These are phyloP conservation scores for Paratrypauchen microcephalus DNA, from an alignment of 2,797 vertebrate genomes.

Conservation along the genomic window DNA sequence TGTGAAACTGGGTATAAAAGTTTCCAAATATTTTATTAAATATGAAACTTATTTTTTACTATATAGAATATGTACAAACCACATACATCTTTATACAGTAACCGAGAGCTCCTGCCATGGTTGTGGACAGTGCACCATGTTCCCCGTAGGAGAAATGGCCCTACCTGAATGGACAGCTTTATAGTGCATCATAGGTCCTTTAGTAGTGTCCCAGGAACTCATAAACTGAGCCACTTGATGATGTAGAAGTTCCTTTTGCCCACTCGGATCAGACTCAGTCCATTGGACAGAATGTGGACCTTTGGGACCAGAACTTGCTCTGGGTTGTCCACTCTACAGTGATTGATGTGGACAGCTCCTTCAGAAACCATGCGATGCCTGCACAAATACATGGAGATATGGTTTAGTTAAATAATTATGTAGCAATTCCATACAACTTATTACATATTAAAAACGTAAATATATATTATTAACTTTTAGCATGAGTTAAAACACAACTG, in stretches of 20 bases:
- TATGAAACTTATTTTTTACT: constrained; percentile 47
- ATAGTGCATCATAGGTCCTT: constrained; percentile 22
- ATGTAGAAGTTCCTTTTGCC: constrained; percentile 94
- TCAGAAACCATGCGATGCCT: constrained; percentile 89
- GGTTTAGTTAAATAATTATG: not conserved
- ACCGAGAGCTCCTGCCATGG: not conserved
- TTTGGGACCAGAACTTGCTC: constrained; percentile 87
- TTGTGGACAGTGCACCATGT: not conserved
- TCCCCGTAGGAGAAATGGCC: constrained; percentile 20
- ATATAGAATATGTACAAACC: constrained; percentile 42
- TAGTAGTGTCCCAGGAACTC: constrained; percentile 39
- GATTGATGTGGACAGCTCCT: constrained; percentile 93
- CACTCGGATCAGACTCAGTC: constrained; percentile 87
- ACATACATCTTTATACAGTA: constrained; percentile 33
- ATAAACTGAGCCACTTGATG: constrained; percentile 91
- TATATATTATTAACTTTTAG: too few species aligned
- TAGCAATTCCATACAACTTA: not conserved
- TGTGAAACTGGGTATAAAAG: not conserved
- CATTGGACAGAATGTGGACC: constrained; percentile 89
- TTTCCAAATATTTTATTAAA: not conserved
- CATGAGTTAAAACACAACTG: too few species aligned
- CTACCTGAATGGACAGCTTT: constrained; percentile 50
- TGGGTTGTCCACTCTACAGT: constrained; percentile 80
- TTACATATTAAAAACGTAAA: too few species aligned
- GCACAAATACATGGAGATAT: constrained; percentile 21